phyloP scores from a whole-genome alignment of 1,140 invertebrate species.

The Diabrotica undecimpunctata region DNA sequence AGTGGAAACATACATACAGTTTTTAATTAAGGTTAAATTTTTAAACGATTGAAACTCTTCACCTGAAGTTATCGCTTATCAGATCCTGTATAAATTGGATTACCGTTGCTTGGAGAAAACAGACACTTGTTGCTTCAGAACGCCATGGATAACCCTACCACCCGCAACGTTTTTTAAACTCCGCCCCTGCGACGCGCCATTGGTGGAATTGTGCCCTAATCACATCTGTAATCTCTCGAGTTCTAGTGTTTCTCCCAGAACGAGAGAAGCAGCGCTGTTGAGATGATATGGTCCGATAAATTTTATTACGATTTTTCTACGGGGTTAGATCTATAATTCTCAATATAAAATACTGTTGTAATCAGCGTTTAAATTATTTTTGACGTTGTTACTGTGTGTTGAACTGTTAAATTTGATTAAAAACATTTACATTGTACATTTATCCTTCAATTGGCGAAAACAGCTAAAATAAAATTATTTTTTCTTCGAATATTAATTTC shows the following conservation, averaged over 20 bases:
- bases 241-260: constrained; percentile 9
- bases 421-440: no score
- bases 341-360: no score
- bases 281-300: neutral
- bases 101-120: neutral
- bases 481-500: no score
- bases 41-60: neutral
- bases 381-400: no score
- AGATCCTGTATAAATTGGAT: constrained; percentile 9
- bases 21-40: no score
- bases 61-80: neutral
- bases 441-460: no score
- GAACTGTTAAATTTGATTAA: no score
- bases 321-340: neutral
- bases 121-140: constrained; percentile 10
- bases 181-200: constrained; percentile 5
- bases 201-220: constrained; percentile 9
- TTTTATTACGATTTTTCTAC: neutral
- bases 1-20: no score
- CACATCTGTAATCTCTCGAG: constrained; percentile 11
- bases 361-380: no score
- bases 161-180: neutral
- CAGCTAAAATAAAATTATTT: no score
- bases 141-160: constrained; percentile 12
- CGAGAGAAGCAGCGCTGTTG: neutral